These are phyloP conservation scores for Diaphora mendica DNA, from an alignment of 2,888 invertebrate species.

Conservation along the genomic window DNA sequence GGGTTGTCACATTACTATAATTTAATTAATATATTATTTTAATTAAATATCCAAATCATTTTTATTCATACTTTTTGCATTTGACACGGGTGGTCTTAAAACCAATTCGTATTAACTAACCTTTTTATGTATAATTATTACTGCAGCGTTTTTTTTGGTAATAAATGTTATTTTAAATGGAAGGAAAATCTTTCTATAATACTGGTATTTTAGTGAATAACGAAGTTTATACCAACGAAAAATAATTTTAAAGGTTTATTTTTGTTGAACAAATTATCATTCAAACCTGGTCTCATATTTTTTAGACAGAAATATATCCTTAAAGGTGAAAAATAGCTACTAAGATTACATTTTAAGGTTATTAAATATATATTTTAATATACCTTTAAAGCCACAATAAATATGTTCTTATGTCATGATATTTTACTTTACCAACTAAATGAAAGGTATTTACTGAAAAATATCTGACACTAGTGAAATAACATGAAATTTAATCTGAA, in stretches of 20 bases:
- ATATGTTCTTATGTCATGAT: not conserved
- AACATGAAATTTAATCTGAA: not conserved
- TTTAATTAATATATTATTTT: too few relatives aligned
- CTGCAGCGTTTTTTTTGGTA: too few relatives aligned
- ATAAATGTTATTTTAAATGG: too few relatives aligned
- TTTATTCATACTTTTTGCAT: too few relatives aligned
- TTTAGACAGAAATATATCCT: not conserved
- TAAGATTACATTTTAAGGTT: not conserved
- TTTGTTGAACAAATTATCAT: not conserved
- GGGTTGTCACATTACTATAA: conserved; percentile 11
- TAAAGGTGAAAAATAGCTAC: not conserved
- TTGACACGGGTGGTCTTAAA: too few relatives aligned
- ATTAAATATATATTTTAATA: not conserved
- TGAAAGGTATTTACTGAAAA: not conserved
- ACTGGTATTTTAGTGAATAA: too few relatives aligned
- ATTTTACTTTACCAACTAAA: not conserved
- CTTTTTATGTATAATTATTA: too few relatives aligned
- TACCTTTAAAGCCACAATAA: not conserved
- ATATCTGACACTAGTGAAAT: not conserved
- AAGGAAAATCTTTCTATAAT: too few relatives aligned
- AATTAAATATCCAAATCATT: too few relatives aligned
- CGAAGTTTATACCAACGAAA: not conserved
- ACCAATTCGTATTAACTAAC: too few relatives aligned
- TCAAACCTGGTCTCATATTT: not conserved
- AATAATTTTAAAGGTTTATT: not conserved